Evolutionary conservation across 2,113 vertebrate species (phyloP), one percentile per base, ranked within the genome.

Genomic region (Myocastor coypus): DNA sequence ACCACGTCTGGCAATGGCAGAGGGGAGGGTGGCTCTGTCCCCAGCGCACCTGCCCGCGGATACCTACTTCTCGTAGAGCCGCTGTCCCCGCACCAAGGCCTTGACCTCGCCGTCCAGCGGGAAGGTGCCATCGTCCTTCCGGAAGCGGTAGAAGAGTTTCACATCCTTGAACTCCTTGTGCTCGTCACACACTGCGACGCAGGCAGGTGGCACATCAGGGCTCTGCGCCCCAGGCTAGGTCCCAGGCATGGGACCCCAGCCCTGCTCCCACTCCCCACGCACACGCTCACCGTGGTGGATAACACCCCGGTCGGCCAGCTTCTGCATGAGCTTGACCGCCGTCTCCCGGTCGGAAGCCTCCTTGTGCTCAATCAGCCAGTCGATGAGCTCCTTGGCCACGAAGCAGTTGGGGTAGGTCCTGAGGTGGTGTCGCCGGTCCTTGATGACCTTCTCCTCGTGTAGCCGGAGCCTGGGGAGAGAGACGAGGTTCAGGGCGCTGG

Each of bases 391-490:
- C 98, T 99, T 99, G 66, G 99, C 99, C 26, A 99, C 99, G 3
- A 99, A 99, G 98, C 99, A 99, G 98, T 99, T 99, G 0, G 99
- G 99, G 97, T 99, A 99, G 0, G 99, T 99, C 96, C 99, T 99
- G 64, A 99, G 99, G 97, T 99, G 99, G 97, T 99, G 99, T 6
- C 99, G 98, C 40, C 99, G 99, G 92, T 99, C 99, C 97, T 99
- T 99, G 97, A 99, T 99, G 82, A 99, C 98, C 95, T 99, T 99
- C 46, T 98, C 99, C 95, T 99, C 99, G 1, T 99, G 99, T 87
- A 99, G 99, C 64, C 99, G 98, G 97, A 99, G 98, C 98, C 99
- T 99, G 89, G 40, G 90, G 84, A 86, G 92, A n/a, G 34, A 69
- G 11, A 8, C 66, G 20, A 2, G 34, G 34, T 34, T 37, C 68